Percentiles rank a stretch among this genome's conserved stretches.
Conservation (phyloP, 2,888 invertebrate species). For the Drosophila fungiperda region DNA sequence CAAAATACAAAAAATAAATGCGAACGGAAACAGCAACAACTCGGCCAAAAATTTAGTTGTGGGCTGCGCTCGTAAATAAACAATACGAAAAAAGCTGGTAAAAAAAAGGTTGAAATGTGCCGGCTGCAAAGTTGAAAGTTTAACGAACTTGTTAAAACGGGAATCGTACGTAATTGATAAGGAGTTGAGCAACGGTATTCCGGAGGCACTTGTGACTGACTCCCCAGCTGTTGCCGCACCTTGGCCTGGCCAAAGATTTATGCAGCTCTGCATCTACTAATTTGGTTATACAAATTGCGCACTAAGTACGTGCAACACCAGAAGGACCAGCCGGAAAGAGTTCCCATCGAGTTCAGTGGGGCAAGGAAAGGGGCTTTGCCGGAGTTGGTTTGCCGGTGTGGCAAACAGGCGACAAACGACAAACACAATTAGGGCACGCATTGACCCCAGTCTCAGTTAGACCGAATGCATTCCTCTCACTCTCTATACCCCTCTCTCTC, state of each 20-base stretch:
- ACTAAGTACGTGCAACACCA: conserved; percentile 48
- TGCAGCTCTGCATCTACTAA: conserved; percentile 54
- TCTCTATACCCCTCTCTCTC: neutral
- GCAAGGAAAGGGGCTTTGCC: neutral
- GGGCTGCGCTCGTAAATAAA: conserved; percentile 65
- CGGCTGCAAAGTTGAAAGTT: conserved; percentile 75
- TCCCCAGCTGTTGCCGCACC: conserved; percentile 59
- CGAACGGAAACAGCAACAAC: conserved; percentile 45
- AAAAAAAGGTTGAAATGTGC: conserved; percentile 25
- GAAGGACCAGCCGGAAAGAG: neutral
- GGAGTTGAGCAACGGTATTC: conserved; percentile 62
- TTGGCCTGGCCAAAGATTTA: conserved; percentile 61
- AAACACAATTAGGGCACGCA: conserved; percentile 68
- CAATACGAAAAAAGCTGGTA: conserved; percentile 5
- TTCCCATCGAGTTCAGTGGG: neutral
- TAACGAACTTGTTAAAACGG: conserved; percentile 81
- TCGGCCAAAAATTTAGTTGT: conserved; percentile 71
- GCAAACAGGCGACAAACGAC: conserved; percentile 15
- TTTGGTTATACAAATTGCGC: conserved; percentile 71
- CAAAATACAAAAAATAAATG: conserved; percentile 9
- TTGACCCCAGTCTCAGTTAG: conserved; percentile 44
- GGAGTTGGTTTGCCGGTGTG: neutral
- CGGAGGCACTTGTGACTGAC: conserved; percentile 2
- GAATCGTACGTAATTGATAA: conserved; percentile 79
- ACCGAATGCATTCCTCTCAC: conserved; percentile 2